A percentile compares a stretch with the other conserved stretches of the same genome.
These are phyloP conservation scores for Sebastes oblongus DNA, from an alignment of 2,797 vertebrate species.

Conservation along the genomic window DNA sequence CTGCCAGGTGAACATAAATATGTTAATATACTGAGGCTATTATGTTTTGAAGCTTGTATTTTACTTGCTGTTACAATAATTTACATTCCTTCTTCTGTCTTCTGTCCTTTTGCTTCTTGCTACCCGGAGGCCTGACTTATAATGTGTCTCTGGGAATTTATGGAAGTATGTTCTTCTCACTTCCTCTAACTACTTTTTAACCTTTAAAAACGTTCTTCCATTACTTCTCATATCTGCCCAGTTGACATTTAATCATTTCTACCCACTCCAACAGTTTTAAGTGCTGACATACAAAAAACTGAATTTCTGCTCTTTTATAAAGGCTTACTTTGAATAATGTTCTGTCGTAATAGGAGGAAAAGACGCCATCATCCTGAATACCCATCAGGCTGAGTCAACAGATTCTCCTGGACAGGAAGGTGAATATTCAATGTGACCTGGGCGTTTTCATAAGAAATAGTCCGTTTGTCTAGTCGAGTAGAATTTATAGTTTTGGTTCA, in stretches of 20 bases:
- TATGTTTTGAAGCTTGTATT: background rate
- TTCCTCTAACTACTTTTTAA: background rate
- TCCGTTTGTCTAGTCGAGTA: too few relatives aligned
- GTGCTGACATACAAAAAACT: background rate
- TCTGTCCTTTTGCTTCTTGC: conserved; percentile 80
- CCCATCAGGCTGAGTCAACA: conserved; percentile 31
- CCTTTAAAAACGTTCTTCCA: background rate
- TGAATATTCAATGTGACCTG: conserved; percentile 16
- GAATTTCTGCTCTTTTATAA: background rate
- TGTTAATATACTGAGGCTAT: background rate
- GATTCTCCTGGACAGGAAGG: conserved; percentile 38
- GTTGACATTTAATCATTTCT: background rate
- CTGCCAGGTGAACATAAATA: conserved; percentile 87
- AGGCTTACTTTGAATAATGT: conserved; percentile 5
- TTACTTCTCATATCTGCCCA: background rate
- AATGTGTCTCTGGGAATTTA: conserved; percentile 92
- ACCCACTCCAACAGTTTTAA: background rate
- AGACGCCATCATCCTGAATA: conserved; percentile 53
- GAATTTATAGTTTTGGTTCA: too few relatives aligned
- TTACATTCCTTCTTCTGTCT: conserved; percentile 19
- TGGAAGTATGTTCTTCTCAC: conserved; percentile 88
- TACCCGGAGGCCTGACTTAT: conserved; percentile 94
- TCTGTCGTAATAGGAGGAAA: conserved; percentile 60
- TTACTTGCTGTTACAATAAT: conserved; percentile 3
- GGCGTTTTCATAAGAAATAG: too few relatives aligned